A percentile compares a stretch with the other conserved stretches of the same genome.
These are phyloP conservation scores for Drosophila atroscutellata DNA, from an alignment of 2,888 invertebrate genomes.

Conservation along the genomic window DNA sequence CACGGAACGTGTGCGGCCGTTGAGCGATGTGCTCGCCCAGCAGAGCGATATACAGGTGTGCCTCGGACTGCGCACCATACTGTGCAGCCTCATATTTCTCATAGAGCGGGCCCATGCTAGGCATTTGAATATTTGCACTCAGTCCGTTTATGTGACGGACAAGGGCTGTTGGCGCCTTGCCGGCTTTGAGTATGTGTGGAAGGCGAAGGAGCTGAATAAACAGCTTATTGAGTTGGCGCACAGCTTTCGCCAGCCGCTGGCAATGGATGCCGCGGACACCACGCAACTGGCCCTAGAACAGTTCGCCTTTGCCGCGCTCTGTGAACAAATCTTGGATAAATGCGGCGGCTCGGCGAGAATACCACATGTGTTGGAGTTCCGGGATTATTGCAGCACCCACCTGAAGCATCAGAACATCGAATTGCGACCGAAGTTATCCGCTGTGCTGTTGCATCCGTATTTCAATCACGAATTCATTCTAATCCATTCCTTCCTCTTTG, in stretches of 20 bases:
- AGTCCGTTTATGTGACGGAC: constrained; percentile 92
- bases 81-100: constrained; percentile 93
- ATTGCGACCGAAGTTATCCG: constrained; percentile 89
- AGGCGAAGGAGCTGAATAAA: constrained; percentile 88
- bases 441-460: constrained; percentile 90
- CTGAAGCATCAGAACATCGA: constrained; percentile 89
- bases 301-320: constrained; percentile 91
- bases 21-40: constrained; percentile 88
- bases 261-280: constrained; percentile 86
- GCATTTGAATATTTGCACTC: constrained; percentile 93
- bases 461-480: constrained; percentile 94
- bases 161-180: constrained; percentile 96
- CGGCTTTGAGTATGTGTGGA: constrained; percentile 92
- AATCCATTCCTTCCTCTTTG: constrained; percentile 92
- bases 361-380: constrained; percentile 89
- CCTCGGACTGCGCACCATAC: constrained; percentile 92
- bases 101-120: constrained; percentile 92
- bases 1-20: constrained; percentile 92
- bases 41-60: constrained; percentile 93
- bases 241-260: constrained; percentile 89
- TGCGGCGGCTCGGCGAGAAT: constrained; percentile 86
- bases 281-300: constrained; percentile 89
- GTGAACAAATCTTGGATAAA: constrained; percentile 88
- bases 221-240: constrained; percentile 89
- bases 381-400: constrained; percentile 89